A percentile compares a stretch with the other conserved stretches of the same genome.
These are phyloP conservation scores for Halcyon smyrnensis DNA, from an alignment of 2,797 vertebrate genomes.

Conservation along the genomic window DNA sequence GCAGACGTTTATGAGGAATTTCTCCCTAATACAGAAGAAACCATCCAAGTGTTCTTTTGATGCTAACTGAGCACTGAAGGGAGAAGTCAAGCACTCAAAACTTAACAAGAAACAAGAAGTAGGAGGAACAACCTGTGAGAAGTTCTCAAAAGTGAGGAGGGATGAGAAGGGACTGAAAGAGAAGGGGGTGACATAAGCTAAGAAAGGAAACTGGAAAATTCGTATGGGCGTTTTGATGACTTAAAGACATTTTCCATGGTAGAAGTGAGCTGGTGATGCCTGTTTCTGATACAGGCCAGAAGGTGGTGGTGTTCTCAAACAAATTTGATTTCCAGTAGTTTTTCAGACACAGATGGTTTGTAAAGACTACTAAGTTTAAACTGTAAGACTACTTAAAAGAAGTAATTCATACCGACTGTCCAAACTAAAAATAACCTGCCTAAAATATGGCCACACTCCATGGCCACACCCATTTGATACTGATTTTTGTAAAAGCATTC, in stretches of 20 bases:
- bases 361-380: neutral
- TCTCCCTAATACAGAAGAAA: neutral
- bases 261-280: neutral
- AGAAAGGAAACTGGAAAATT: neutral
- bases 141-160: neutral
- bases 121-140: neutral
- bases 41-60: neutral
- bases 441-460: neutral
- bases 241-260: fast-evolving
- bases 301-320: constrained; percentile 40
- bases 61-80: neutral
- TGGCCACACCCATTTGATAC: neutral
- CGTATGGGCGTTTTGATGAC: neutral
- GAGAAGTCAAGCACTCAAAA: neutral
- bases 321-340: neutral
- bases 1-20: neutral
- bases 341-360: neutral
- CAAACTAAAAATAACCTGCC: constrained; percentile 16
- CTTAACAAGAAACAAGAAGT: neutral
- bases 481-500: neutral
- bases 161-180: neutral
- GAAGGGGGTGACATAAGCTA: neutral
- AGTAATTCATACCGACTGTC: neutral
- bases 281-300: neutral
- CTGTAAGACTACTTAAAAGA: neutral